Evolutionary conservation across 2,888 invertebrate species (phyloP).

Genomic region (Hydroisotoma schaefferi): DNA sequence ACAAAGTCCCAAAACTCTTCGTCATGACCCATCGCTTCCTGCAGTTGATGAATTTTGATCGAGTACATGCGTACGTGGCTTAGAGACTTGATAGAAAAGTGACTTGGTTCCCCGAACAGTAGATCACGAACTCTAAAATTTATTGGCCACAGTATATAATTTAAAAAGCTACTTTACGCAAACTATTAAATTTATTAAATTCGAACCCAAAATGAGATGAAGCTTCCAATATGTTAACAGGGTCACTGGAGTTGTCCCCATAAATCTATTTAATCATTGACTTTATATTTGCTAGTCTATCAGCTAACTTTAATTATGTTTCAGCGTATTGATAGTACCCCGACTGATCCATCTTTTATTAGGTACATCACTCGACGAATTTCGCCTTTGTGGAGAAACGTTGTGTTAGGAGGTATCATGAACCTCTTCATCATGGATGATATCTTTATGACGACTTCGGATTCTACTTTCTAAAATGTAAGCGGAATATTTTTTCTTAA

Average conservation of each 20-base stretch:
- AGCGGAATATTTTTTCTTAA: too few relatives aligned
- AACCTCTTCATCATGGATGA: conserved; percentile 35
- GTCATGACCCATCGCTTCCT: conserved; percentile 24
- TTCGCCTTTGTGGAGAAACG: conserved; percentile 39
- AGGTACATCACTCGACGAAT: conserved; percentile 44
- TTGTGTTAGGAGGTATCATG: conserved; percentile 41
- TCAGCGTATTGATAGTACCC: conserved; percentile 18
- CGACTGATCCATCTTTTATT: conserved; percentile 42
- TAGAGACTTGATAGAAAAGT: conserved; percentile 36
- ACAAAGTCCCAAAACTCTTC: conserved; percentile 29
- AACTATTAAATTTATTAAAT: background rate
- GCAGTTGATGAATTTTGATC: conserved; percentile 30
- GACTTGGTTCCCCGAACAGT: conserved; percentile 42
- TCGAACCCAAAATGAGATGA: conserved; percentile 30
- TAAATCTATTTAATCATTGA: conserved; percentile 14
- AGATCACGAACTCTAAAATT: conserved; percentile 27
- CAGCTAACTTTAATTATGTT: background rate
- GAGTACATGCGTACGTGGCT: conserved; percentile 40
- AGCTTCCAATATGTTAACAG: conserved; percentile 21
- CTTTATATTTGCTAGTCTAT: background rate
- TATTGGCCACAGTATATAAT: background rate
- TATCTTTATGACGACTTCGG: conserved; percentile 35
- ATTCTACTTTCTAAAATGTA: conserved; percentile 34
- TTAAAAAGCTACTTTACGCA: background rate
- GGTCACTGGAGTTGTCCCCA: conserved; percentile 13